Base-by-base conservation (phyloP, 2,113 vertebrate species). In the Plecotus auritus region DNA sequence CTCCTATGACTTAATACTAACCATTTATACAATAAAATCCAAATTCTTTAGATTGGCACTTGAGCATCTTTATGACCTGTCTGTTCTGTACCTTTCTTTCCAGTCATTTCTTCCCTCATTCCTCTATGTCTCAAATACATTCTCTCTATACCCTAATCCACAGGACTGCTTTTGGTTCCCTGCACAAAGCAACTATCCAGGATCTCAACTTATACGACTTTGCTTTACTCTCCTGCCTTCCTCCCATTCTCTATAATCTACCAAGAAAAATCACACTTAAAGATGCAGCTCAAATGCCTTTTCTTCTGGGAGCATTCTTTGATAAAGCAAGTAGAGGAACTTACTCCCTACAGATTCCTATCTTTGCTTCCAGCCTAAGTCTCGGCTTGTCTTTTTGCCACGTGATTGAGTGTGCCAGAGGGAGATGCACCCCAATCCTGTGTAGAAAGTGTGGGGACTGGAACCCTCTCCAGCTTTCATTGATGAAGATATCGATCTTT, bases 271-370 rank as follows among this genome's bases (percentile, higher is more conserved):
- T 49, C 35, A 7, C 28, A 72, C 30, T 84, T 94, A 4, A 37
- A 96, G 81, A 69, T 70, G 32, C 51, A 93, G 35, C 47, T 96
- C 69, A 90, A 66, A 80, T 69, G 16, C 77, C 72, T 78, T 42
- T 59, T 61, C 45, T 49, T 73, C 16, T 37, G 54, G 22, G 51
- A 90, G 72, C 47, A 61, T 32, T 83, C 82, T 22, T 35, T 69
- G 42, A 70, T n/a, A 66, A 40, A 35, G 20, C 28, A 59, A 82
- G 69, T 0, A 91, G 23, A 84, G 51, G 77, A 28, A n/a, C 14
- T 88, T 59, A n/a, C 18, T 81, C 5, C 56, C n/a, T 28, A 61
- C 9, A 26, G 26, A 61, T 28, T 61, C 59, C 59, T 28, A 59
- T 59, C 7, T 76, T 40, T 72, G 72, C 20, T 96, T 73, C 42